Conservation (phyloP, 2,797 vertebrate species). For the Gymnocypris eckloni region DNA sequence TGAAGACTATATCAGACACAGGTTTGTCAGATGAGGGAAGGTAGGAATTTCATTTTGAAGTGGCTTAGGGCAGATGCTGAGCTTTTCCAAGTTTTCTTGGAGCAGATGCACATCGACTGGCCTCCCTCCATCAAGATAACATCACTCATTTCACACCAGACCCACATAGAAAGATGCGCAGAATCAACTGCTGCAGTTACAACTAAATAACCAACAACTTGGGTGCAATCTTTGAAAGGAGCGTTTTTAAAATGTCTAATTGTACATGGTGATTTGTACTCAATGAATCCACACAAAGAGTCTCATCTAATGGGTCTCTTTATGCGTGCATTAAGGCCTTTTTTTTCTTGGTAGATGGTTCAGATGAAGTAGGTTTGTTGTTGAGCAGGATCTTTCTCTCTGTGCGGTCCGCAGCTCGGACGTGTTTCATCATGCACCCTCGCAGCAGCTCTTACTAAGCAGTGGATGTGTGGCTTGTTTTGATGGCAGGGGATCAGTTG, state of each 20-base stretch:
- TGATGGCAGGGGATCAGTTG: constrained; percentile 47
- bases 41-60: constrained; percentile 90
- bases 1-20: constrained; percentile 86
- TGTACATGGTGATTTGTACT: not conserved
- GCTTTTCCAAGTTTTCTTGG: constrained; percentile 81
- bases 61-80: constrained; percentile 79
- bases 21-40: constrained; percentile 73
- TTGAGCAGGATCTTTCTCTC: constrained; percentile 53
- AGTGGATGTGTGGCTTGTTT: constrained; percentile 50
- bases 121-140: constrained; percentile 76
- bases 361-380: constrained; percentile 62
- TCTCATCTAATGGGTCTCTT: constrained; percentile 53
- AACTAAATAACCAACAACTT: not conserved
- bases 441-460: constrained; percentile 55
- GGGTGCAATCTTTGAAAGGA: not conserved
- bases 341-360: constrained; percentile 33
- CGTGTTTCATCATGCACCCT: constrained; percentile 62
- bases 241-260: not conserved
- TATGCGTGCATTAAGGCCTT: constrained; percentile 54
- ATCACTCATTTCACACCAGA: constrained; percentile 75
- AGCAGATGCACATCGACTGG: constrained; percentile 83
- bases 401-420: constrained; percentile 60
- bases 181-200: not conserved
- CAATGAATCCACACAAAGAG: not conserved
- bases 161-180: constrained; percentile 57